Base-by-base conservation (phyloP, 2,797 vertebrate genomes). In the Graptemys geographica region DNA sequence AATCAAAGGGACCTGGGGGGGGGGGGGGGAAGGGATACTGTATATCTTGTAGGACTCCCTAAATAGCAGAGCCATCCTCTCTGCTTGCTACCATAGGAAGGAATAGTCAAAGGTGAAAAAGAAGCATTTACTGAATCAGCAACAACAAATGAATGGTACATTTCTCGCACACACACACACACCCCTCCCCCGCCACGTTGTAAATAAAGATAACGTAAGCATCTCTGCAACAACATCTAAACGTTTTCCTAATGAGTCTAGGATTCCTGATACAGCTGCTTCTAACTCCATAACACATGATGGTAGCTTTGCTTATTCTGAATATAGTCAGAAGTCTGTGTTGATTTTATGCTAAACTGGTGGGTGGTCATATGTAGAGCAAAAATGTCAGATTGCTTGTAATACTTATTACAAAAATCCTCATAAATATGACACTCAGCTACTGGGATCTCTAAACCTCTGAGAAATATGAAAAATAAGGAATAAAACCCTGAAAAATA, bases 301-400 rank as follows among this genome's bases (percentile, higher is more conserved):
- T 72, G 27, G 56, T 89, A 33, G 47, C 15, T 94, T 94, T 81
- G 49, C 25, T 87, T 87, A 78, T 69, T 82, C 79, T 84, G 33
- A 85, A 81, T 41, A 79, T 18, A 87, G 82, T 84, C 37, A 89
- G 33, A 76, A 1, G 4, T 76, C 44, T 90, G 52, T 90, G 65
- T 72, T 93, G 37, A 86, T 57, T 91, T 86, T 69, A 79, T 88
- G 84, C 59, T 92, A 65, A 91, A 81, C 16, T 80, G 11, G 56
- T 44, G 74, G 44, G 74, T 56, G 41, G 28, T 16, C 79, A 91
- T 16, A 88, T 0, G 0, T 47, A 25, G 91, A 92, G 69, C 31
- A 62, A 89, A 79, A n/a, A 5, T 9, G 83, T 95, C 83, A 82
- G 31, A 27, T 92, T n/a, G 78, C 69, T 81, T 87, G 13, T 16